Evolutionary conservation across 92 coral and sea anemone species (phyloP), one percentile per base, ranked within the genome.

Genomic region (Pocillopora grandis): DNA sequence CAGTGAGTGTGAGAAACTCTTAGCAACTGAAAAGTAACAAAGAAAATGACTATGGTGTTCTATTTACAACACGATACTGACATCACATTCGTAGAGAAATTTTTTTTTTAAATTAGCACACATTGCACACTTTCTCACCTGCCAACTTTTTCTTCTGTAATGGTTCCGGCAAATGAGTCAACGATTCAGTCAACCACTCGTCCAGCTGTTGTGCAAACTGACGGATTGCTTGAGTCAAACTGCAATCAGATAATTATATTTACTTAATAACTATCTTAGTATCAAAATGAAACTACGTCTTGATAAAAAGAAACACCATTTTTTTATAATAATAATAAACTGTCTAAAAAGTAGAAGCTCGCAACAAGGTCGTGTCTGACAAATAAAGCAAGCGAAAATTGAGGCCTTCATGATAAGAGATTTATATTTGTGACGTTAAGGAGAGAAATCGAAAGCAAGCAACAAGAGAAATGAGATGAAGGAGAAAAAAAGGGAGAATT

Each of bases 151-250:
- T 90, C 72, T 89, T 88, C 78, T 94, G 98, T 48, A 97, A 87
- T 15, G 95, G 98, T 27, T 87, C 91, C 42, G 99, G 99, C 62
- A 97, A 79, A 76, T 97, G 99, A 59, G 97, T 90, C 31, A 97
- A 90, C 9, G 99, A 97, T 72, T 94, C 96, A 64, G 90, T 93
- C 48, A 97, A 82, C 99, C 99, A 97, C 13, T 91, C 92, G 63
- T 93, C 92, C 10, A 97, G 88, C 85, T 97, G 95, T 48, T 90
- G 93, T 36, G 99, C 99, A 91, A 97, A 97, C 87, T 97, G 99
- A 58, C 98, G 94, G 77, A 97, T 97, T 57, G 99, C 99, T 76
- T 97, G 99, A 12, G 99, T 97, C 76, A 97, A 86, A 72, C 99
- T 97, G 82, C 57, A 83, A 83, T 66, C 6, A 66, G 48, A 66